A percentile compares a stretch with the other conserved stretches of the same genome.
phyloP scores from a whole-genome alignment of 2,888 invertebrate genomes.

The Mycalesis mineus region DNA sequence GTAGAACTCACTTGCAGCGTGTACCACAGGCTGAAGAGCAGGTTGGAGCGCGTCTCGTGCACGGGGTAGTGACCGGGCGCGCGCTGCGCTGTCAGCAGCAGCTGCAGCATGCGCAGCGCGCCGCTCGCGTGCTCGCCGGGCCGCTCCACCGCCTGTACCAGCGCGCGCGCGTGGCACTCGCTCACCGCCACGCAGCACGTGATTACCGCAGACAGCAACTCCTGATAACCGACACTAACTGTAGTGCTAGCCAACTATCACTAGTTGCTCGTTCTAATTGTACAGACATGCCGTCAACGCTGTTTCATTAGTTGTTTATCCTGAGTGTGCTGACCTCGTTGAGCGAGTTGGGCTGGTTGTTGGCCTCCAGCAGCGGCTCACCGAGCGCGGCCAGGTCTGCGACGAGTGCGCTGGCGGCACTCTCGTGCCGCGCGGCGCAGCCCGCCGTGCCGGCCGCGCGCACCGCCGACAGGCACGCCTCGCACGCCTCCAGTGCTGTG shows the following conservation, averaged over 20 bases:
- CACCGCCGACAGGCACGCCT: slow-evolving; percentile 59
- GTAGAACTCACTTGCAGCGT: slow-evolving; percentile 83
- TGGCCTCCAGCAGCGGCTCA: slow-evolving; percentile 54
- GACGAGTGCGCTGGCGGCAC: slow-evolving; percentile 52
- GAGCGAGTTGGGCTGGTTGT: slow-evolving; percentile 62
- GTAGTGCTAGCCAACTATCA: no score
- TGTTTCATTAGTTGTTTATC: no score
- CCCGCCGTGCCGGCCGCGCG: slow-evolving; percentile 57
- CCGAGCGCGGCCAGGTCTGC: slow-evolving; percentile 53
- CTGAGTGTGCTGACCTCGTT: slow-evolving; percentile 51
- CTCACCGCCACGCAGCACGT: slow-evolving; percentile 83
- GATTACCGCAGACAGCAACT: slow-evolving; percentile 82
- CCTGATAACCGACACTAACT: slow-evolving; percentile 65
- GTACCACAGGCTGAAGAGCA: slow-evolving; percentile 95
- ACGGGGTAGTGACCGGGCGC: slow-evolving; percentile 89
- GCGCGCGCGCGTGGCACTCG: slow-evolving; percentile 81
- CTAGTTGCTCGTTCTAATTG: no score
- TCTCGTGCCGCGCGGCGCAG: slow-evolving; percentile 46
- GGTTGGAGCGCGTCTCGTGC: slow-evolving; percentile 91
- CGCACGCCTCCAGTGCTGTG: slow-evolving; percentile 63
- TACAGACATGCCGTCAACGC: no score
- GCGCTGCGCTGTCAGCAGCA: slow-evolving; percentile 88
- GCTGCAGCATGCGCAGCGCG: slow-evolving; percentile 67
- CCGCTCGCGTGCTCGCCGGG: slow-evolving; percentile 35
- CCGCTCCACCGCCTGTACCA: slow-evolving; percentile 54